Percentiles rank a stretch among this genome's conserved stretches.
Evolutionary conservation across 1,140 invertebrate genomes (phyloP).

Genomic region (Xylocopa sonorina): DNA sequence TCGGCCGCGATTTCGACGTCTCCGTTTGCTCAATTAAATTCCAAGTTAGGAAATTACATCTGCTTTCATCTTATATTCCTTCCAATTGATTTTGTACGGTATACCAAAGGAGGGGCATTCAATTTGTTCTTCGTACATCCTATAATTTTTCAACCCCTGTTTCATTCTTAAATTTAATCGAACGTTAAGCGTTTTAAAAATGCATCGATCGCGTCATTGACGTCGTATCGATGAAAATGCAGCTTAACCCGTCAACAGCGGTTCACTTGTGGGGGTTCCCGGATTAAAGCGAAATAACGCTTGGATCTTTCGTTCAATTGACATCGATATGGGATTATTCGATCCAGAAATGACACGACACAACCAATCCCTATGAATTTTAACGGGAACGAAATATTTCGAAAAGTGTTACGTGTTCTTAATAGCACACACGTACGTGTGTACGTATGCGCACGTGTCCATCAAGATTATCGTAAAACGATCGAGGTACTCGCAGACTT

Average conservation of each 20-base stretch:
- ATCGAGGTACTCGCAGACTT: constrained; percentile 16
- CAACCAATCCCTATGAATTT: not conserved
- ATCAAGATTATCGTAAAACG: constrained; percentile 2
- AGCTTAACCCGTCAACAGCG: constrained; percentile 9
- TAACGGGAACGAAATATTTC: not conserved
- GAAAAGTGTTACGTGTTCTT: not conserved
- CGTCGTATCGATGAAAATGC: constrained; percentile 9
- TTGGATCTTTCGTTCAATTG: constrained; percentile 4
- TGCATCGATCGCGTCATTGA: constrained; percentile 17
- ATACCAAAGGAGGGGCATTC: too few relatives aligned
- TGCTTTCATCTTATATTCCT: too few relatives aligned
- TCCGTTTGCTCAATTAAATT: too few relatives aligned
- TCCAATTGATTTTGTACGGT: too few relatives aligned
- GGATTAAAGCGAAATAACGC: constrained; percentile 7
- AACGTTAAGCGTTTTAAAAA: not conserved
- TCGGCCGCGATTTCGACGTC: not conserved
- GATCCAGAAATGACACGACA: not conserved
- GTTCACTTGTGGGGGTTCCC: constrained; percentile 25
- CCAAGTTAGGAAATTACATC: too few relatives aligned
- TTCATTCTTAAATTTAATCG: too few relatives aligned
- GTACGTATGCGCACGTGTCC: not conserved
- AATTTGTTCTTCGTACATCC: too few relatives aligned
- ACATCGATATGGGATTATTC: not conserved
- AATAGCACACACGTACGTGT: not conserved
- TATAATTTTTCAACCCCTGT: too few relatives aligned